Evolutionary conservation across 2,113 vertebrate species (phyloP), one percentile per base, ranked within the genome.

Genomic region (Pithys albifrons): DNA sequence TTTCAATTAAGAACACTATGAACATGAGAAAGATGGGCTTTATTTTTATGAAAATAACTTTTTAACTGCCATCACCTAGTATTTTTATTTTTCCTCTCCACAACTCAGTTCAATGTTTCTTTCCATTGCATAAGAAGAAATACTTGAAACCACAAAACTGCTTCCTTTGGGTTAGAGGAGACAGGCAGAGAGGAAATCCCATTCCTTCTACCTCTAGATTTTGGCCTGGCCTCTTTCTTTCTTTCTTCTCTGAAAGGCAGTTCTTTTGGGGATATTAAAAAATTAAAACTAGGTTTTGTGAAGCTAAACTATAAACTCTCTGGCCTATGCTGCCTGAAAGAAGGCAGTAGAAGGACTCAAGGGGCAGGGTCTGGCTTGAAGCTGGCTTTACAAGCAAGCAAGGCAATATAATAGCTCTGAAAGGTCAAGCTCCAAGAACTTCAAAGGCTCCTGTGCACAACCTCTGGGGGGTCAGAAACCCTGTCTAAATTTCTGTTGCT

Each of bases 141-240:
- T 67, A 97, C 77, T 83, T 88, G 69, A 97, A 95, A 96, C 86
- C 69, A 95, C 88, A 94, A 93, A 92, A 84, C 67, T 88, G 43
- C 55, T 86, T 96, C 88, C 83, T 97, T 86, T 91, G 72, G 88
- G 72, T 67, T 80, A 75, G 6, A 86, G 39, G 48, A 95, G 76
- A 86, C 27, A 86, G 51, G 39, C 79, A 92, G 48, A 90, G 75
- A 95, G 86, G 76, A 96, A 96, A 94, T 93, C 92, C 69, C 79
- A 83, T 71, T 84, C 48, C 76, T 93, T 37, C 33, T 66, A n/a
- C 61, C 49, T 69, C 94, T 77, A 55, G 59, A 54, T 73, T 92
- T 91, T 92, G 86, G 59, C 79, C 67, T 80, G 61, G 43, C 37
- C 10, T 88, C 54, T 80, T 80, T 29, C 19, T 33, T 70, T 71